phyloP scores from a whole-genome alignment of 2,113 vertebrate species.

The Anthoscopus minutus region DNA sequence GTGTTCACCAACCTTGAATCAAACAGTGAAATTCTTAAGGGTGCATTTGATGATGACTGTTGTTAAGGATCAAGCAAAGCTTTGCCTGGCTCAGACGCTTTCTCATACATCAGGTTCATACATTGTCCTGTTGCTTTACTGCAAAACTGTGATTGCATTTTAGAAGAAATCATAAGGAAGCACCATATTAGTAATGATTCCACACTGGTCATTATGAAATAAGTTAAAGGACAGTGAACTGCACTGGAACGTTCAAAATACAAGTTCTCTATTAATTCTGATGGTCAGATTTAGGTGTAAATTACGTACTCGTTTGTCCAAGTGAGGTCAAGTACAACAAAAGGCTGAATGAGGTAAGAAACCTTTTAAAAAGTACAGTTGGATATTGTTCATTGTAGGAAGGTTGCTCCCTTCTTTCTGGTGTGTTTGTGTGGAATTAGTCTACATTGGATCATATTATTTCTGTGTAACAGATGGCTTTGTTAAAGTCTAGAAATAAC shows the following conservation, averaged over 20 bases:
- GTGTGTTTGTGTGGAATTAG: neutral
- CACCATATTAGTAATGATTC: neutral
- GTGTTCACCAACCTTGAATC: neutral
- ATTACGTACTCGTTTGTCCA: neutral
- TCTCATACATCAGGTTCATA: neutral
- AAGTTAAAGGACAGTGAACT: neutral
- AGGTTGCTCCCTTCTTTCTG: neutral
- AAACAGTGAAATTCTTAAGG: neutral
- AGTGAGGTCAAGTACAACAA: neutral
- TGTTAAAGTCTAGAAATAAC: neutral
- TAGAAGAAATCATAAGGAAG: neutral
- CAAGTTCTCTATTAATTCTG: neutral
- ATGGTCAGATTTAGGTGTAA: neutral
- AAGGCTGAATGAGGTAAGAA: neutral
- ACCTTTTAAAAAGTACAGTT: neutral
- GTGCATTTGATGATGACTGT: neutral
- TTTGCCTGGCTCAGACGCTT: neutral
- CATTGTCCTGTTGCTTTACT: neutral
- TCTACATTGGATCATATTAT: neutral
- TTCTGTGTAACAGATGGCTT: neutral
- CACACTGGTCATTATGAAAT: neutral
- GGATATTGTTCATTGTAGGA: neutral
- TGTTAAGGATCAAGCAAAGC: neutral
- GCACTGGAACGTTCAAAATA: neutral
- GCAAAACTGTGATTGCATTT: neutral